phyloP scores from a whole-genome alignment of 2,888 invertebrate genomes.

The Apotomis capreana region DNA sequence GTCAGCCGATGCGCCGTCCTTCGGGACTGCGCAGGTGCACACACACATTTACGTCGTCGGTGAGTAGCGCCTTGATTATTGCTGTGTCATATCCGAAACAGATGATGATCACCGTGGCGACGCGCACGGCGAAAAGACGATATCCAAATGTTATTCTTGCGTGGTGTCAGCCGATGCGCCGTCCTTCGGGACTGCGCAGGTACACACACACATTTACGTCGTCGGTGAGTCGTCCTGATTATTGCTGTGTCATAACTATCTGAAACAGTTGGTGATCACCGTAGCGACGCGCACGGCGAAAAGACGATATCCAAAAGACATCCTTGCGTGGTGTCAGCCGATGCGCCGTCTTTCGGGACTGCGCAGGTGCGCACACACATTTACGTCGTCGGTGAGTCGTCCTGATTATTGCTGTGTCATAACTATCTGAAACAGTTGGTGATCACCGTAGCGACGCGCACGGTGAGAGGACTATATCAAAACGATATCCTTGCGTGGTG shows the following conservation, averaged over 20 bases:
- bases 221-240: slow-evolving; percentile 78
- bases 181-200: neutral
- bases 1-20: neutral
- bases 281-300: neutral
- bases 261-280: too few relatives aligned
- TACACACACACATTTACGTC: neutral
- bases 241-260: neutral
- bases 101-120: neutral
- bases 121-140: neutral
- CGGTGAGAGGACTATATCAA: neutral
- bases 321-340: neutral
- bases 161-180: neutral
- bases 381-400: slow-evolving; percentile 78
- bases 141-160: neutral
- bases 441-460: neutral
- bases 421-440: neutral
- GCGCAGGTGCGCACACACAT: neutral
- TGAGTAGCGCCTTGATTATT: slow-evolving; percentile 68
- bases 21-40: neutral
- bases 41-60: slow-evolving; percentile 58
- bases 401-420: neutral
- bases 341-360: neutral
- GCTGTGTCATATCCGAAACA: neutral
- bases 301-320: neutral
- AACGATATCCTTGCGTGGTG: neutral